These are phyloP conservation scores for Sternarchorhynchus goeldii DNA, from an alignment of 2,797 vertebrate species.

Conservation along the genomic window DNA sequence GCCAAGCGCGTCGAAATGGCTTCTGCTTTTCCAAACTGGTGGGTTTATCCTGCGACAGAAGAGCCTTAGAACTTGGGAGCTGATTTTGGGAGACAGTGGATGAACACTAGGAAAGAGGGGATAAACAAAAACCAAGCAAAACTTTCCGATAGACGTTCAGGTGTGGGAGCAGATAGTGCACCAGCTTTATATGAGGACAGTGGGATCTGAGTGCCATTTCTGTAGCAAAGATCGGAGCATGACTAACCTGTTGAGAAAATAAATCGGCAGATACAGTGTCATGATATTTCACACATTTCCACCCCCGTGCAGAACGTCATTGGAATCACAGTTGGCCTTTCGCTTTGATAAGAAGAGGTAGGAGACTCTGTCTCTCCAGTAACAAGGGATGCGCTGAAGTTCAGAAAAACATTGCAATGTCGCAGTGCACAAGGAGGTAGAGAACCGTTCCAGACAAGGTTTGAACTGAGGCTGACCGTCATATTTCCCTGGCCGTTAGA, in stretches of 20 bases:
- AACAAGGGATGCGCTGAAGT: background rate
- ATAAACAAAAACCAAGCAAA: background rate
- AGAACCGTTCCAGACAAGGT: too few species aligned
- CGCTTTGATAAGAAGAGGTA: conserved; percentile 24
- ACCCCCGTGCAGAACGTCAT: conserved; percentile 11
- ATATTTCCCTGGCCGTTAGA: too few species aligned
- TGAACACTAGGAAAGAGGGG: too few species aligned
- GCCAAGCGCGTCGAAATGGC: too few species aligned
- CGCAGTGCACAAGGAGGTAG: background rate
- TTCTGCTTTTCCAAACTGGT: too few species aligned
- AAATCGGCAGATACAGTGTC: conserved; percentile 1
- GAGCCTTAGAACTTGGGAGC: too few species aligned
- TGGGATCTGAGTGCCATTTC: background rate
- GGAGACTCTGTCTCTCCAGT: conserved; percentile 1
- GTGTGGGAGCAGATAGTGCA: background rate
- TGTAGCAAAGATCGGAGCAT: background rate
- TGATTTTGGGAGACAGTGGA: too few species aligned
- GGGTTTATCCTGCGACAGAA: too few species aligned
- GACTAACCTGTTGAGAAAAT: background rate
- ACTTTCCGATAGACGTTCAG: background rate
- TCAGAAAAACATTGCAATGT: background rate
- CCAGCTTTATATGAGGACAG: background rate
- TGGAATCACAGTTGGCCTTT: conserved; percentile 23
- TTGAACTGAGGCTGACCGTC: too few species aligned
- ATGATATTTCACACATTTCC: background rate